Evolutionary conservation across 2,113 vertebrate genomes (phyloP), one percentile per base, ranked within the genome.

Genomic region (Ahaetulla prasina): DNA sequence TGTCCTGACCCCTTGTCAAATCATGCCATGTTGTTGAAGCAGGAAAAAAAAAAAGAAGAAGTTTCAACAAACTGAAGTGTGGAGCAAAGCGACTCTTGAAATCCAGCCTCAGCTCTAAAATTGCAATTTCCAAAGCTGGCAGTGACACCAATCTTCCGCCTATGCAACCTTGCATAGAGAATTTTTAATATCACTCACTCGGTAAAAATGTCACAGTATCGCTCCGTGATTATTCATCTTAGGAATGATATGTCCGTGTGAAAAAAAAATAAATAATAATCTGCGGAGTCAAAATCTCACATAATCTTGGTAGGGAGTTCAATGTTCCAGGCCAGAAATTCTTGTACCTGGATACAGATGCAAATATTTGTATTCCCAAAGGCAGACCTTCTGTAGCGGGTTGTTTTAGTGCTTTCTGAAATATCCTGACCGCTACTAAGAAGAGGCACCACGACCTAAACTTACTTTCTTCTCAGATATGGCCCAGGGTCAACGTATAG

Each of bases 31-130:
- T n/a, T 53, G 49, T 16, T 53, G 12, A 22, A 95, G 94, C 93
- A 80, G 23, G 0, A 25, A 22, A 43, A 45, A 43, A 0, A 74
- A 7, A 45, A 7, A 45, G 0, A 95, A 88, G 3, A 95, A 89
- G n/a, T 35, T n/a, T 22, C 23, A 49, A 27, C 86, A 92, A 90
- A 87, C 94, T 94, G 90, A 94, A 95, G 93, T 95, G 91, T 88
- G 94, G 95, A 96, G 94, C 95, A 96, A 92, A 96, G 91, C 90
- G 93, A 95, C 89, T 95, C 18, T 94, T 88, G 86, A 3, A 96
- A 93, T 90, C 50, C 94, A 86, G 8, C 91, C 91, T 93, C 94
- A 63, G 30, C 80, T 91, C 91, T 85, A 60, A 89, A 49, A 93
- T 92, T 74, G 87, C 27, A 39, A 57, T 93, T 9, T 23, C 35